Conservation (phyloP, 2,888 invertebrate species). For the Teleogryllus oceanicus region DNA sequence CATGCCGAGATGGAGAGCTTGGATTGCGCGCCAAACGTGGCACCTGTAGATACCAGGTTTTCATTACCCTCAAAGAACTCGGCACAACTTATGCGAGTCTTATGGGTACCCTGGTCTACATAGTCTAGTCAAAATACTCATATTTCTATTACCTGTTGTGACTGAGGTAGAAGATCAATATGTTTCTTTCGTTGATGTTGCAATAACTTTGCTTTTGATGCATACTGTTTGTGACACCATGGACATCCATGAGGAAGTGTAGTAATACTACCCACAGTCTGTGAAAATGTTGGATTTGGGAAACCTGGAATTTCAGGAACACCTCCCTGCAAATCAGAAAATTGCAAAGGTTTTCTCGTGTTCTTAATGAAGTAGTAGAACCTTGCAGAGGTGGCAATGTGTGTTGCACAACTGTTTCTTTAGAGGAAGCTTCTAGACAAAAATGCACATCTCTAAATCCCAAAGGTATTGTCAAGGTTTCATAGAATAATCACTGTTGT, state of each 20-base stretch:
- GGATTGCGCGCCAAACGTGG: slow-evolving; percentile 27
- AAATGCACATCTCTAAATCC: no score
- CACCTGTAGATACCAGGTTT: slow-evolving; percentile 21
- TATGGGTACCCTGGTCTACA: background rate
- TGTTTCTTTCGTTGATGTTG: slow-evolving; percentile 66
- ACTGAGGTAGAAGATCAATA: slow-evolving; percentile 32
- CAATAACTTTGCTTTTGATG: slow-evolving; percentile 63
- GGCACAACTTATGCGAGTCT: slow-evolving; percentile 2
- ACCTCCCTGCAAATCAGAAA: slow-evolving; percentile 33
- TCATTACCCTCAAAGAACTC: slow-evolving; percentile 10
- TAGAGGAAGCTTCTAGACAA: no score
- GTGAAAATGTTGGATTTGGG: slow-evolving; percentile 62
- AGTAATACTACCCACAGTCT: slow-evolving; percentile 69
- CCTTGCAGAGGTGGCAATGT: no score
- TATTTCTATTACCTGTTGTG: slow-evolving; percentile 30
- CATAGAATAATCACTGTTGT: no score
- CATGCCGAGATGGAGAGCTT: slow-evolving; percentile 27
- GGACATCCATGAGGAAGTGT: slow-evolving; percentile 68
- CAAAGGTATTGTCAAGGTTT: no score
- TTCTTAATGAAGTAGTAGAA: no score
- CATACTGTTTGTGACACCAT: slow-evolving; percentile 85
- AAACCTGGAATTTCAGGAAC: slow-evolving; percentile 48
- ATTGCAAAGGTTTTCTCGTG: no score
- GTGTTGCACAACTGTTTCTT: no score
- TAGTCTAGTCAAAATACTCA: background rate